A percentile compares a stretch with the other conserved stretches of the same genome.
Conservation (phyloP, 2,888 invertebrate species). For the Balanococcus diminutus region DNA sequence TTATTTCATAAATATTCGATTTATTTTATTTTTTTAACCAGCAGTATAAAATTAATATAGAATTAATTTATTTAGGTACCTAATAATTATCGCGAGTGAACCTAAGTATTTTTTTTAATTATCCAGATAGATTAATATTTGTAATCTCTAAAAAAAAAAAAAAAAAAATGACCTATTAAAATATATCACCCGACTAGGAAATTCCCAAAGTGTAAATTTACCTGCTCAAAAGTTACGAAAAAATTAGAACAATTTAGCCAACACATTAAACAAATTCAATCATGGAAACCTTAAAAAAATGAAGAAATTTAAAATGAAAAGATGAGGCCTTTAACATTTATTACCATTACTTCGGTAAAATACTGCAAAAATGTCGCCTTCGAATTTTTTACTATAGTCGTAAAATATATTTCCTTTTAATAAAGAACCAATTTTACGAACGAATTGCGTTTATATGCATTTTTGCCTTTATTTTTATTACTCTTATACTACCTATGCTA, state of each 20-base stretch:
- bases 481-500: slow-evolving; percentile 10
- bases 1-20: no score
- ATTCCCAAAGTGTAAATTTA: not conserved
- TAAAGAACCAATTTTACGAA: slow-evolving; percentile 54
- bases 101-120: not conserved
- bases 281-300: slow-evolving; percentile 22
- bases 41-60: not conserved
- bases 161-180: not conserved
- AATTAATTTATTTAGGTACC: not conserved
- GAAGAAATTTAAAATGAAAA: slow-evolving; percentile 37
- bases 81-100: not conserved
- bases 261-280: not conserved
- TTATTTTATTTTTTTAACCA: not conserved
- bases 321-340: slow-evolving; percentile 48
- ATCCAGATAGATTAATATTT: no score
- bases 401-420: slow-evolving; percentile 54
- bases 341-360: slow-evolving; percentile 29
- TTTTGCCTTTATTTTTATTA: slow-evolving; percentile 45
- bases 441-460: slow-evolving; percentile 51
- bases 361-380: slow-evolving; percentile 49
- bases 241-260: not conserved
- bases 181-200: no score
- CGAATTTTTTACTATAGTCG: slow-evolving; percentile 52
- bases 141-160: not conserved
- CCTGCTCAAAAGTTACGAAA: not conserved